phyloP scores from a whole-genome alignment of 30 jellyfish, hydroid and myxozoan genomes.

The Mastigias papua region DNA sequence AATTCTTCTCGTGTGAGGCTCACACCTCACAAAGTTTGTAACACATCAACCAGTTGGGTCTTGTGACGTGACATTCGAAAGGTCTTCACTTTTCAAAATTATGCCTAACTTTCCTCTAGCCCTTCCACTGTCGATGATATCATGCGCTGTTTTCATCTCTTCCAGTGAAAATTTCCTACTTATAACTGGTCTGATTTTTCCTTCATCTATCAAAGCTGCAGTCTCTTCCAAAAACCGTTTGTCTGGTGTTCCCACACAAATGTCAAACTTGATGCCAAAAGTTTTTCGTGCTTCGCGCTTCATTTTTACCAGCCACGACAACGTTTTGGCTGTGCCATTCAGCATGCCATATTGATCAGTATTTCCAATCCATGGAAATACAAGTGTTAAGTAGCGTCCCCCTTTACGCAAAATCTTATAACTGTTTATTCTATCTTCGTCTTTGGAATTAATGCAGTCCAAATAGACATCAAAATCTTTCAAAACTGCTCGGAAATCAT shows the following conservation, averaged over 20 bases:
- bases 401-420: slow-evolving; percentile 44
- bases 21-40: background rate
- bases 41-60: background rate
- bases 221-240: slow-evolving; percentile 39
- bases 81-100: slow-evolving; percentile 33
- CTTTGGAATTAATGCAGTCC: slow-evolving; percentile 46
- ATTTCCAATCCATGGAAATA: slow-evolving; percentile 62
- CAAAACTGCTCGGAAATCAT: slow-evolving; percentile 33
- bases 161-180: slow-evolving; percentile 27
- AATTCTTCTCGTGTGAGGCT: background rate
- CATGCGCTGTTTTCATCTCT: slow-evolving; percentile 60
- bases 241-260: slow-evolving; percentile 50
- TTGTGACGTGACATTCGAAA: background rate
- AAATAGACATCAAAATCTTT: slow-evolving; percentile 47
- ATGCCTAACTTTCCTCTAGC: slow-evolving; percentile 47
- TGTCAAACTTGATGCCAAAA: slow-evolving; percentile 33
- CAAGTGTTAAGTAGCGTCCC: slow-evolving; percentile 47
- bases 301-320: slow-evolving; percentile 49
- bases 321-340: slow-evolving; percentile 28
- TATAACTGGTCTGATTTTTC: slow-evolving; percentile 52
- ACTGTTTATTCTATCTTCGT: slow-evolving; percentile 42
- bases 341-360: slow-evolving; percentile 50
- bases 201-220: slow-evolving; percentile 53
- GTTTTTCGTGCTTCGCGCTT: slow-evolving; percentile 34
- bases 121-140: slow-evolving; percentile 58